A percentile compares a stretch with the other conserved stretches of the same genome.
phyloP scores from a whole-genome alignment of 2,113 vertebrate species.

The Rattus rattus region DNA sequence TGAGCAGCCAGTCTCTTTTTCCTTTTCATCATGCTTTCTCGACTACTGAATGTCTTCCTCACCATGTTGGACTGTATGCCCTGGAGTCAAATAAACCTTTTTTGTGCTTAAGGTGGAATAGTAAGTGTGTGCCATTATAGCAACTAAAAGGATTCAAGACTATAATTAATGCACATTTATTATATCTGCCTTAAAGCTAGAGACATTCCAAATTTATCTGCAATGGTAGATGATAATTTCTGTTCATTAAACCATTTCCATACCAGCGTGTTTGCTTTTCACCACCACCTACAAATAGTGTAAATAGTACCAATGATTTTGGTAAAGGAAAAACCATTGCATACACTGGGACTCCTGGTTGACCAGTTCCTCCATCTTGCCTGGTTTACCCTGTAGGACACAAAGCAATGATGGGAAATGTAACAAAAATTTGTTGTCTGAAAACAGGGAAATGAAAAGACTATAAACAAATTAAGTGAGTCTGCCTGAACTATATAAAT shows the following conservation, averaged over 20 bases:
- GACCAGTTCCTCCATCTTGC: slow-evolving; percentile 95
- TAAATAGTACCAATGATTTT: background rate
- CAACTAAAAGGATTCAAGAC: background rate
- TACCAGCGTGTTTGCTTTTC: background rate
- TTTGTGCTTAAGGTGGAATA: background rate
- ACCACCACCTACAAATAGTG: background rate
- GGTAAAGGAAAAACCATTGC: background rate
- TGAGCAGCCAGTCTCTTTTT: background rate
- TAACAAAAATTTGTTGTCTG: slow-evolving; percentile 16
- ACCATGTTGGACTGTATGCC: background rate
- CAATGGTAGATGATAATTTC: slow-evolving; percentile 1
- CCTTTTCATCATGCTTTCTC: background rate
- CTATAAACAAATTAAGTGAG: slow-evolving; percentile 46
- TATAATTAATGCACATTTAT: background rate
- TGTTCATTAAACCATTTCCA: slow-evolving; percentile 36
- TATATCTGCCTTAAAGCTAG: slow-evolving; percentile 32
- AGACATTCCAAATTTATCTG: slow-evolving; percentile 24
- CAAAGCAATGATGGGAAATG: slow-evolving; percentile 71
- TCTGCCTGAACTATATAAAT: background rate
- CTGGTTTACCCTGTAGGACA: slow-evolving; percentile 93
- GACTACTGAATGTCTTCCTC: background rate
- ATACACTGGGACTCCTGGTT: slow-evolving; percentile 91
- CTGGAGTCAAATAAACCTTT: background rate
- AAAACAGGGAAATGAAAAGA: slow-evolving; percentile 18
- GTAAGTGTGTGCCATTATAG: background rate